Evolutionary conservation across 2,113 vertebrate genomes (phyloP).

Genomic region (Falco punctatus): DNA sequence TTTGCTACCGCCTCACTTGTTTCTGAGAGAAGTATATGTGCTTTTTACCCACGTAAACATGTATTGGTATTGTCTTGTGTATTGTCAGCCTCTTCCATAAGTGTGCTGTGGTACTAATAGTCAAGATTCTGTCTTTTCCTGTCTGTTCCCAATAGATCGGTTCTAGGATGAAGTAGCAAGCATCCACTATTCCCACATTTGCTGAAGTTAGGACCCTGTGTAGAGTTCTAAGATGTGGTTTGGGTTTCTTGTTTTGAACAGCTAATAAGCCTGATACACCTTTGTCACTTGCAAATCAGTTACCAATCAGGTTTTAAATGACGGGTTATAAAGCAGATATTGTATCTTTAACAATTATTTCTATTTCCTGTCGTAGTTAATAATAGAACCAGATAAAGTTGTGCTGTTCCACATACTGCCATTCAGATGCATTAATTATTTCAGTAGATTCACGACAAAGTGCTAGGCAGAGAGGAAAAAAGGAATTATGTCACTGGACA

Average conservation of each 20-base stretch:
- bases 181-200: background rate
- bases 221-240: background rate
- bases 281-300: background rate
- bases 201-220: background rate
- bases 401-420: background rate
- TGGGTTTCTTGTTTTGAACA: background rate
- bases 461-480: background rate
- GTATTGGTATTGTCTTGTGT: background rate
- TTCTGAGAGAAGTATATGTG: background rate
- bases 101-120: background rate
- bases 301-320: background rate
- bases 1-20: background rate
- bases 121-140: background rate
- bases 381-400: background rate
- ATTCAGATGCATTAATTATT: background rate
- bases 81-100: no score
- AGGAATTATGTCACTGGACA: background rate
- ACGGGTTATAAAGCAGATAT: background rate
- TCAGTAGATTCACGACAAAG: background rate
- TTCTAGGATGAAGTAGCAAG: background rate
- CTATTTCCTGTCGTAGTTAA: background rate
- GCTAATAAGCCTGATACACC: background rate
- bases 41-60: background rate
- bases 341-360: background rate
- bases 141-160: background rate